These are phyloP conservation scores for Lagria hirta DNA, from an alignment of 2,888 invertebrate species.

Conservation along the genomic window DNA sequence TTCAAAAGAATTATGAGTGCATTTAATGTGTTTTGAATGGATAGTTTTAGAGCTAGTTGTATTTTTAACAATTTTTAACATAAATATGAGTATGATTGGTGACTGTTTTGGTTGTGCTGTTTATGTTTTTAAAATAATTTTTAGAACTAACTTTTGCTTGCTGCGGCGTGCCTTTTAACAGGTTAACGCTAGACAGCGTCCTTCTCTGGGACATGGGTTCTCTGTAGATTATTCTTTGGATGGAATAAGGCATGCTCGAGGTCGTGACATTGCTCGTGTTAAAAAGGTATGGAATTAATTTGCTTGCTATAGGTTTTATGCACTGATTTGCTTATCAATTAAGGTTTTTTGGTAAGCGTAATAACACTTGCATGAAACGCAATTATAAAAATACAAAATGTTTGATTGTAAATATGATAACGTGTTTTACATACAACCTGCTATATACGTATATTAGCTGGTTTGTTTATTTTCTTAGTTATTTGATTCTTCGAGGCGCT, in stretches of 20 bases:
- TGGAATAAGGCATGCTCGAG: constrained; percentile 56
- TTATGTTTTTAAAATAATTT: constrained; percentile 7
- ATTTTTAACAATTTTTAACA: constrained; percentile 13
- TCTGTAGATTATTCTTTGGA: constrained; percentile 57
- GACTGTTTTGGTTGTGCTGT: constrained; percentile 12
- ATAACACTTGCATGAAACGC: not conserved
- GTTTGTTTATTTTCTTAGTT: too few relatives aligned
- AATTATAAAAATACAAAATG: too few relatives aligned
- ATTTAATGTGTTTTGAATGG: constrained; percentile 17
- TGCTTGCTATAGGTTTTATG: constrained; percentile 17
- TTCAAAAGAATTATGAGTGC: not conserved
- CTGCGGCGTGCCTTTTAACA: constrained; percentile 51
- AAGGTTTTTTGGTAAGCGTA: not conserved
- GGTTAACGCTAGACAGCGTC: constrained; percentile 55
- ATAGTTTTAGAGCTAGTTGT: constrained; percentile 12
- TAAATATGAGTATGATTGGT: constrained; percentile 15
- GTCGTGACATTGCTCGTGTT: constrained; percentile 51
- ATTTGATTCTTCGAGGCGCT: too few relatives aligned
- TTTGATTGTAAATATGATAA: too few relatives aligned
- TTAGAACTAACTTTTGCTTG: constrained; percentile 48
- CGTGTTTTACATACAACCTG: too few relatives aligned
- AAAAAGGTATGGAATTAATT: constrained; percentile 48
- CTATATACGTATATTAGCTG: too few relatives aligned
- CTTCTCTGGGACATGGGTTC: constrained; percentile 54
- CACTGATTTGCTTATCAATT: constrained; percentile 5